phyloP scores from a whole-genome alignment of 2,888 invertebrate species.

The Hirtodrosophila confusa region DNA sequence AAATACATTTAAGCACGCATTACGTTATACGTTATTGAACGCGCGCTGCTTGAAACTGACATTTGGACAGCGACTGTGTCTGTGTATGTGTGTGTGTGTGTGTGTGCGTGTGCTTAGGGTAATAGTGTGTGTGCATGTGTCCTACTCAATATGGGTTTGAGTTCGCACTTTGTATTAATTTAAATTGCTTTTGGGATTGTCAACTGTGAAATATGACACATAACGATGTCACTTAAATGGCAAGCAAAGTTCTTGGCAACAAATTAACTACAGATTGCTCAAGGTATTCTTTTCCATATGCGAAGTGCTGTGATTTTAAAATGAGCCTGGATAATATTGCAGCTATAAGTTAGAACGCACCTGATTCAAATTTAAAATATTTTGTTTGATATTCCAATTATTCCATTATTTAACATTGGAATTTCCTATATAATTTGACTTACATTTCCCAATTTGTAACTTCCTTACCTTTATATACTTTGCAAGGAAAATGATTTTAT shows the following conservation, averaged over 20 bases:
- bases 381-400: no score
- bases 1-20: slow-evolving; percentile 80
- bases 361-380: no score
- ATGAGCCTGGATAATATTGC: slow-evolving; percentile 5
- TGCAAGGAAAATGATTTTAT: no score
- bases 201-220: slow-evolving; percentile 66
- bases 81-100: slow-evolving; percentile 23
- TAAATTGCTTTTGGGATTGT: slow-evolving; percentile 74
- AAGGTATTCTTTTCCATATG: slow-evolving; percentile 4
- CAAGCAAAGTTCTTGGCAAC: slow-evolving; percentile 54
- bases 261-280: slow-evolving; percentile 54
- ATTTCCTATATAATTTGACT: no score
- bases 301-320: slow-evolving; percentile 14
- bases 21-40: slow-evolving; percentile 76
- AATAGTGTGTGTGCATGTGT: slow-evolving; percentile 16
- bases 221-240: slow-evolving; percentile 55
- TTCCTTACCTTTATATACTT: no score
- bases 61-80: slow-evolving; percentile 52
- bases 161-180: slow-evolving; percentile 75
- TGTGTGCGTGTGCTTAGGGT: slow-evolving; percentile 11
- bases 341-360: neutral
- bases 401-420: no score
- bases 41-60: slow-evolving; percentile 70
- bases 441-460: no score
- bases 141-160: slow-evolving; percentile 41